A percentile compares a stretch with the other conserved stretches of the same genome.
phyloP scores from a whole-genome alignment of 1,140 invertebrate species.

The Caenorhabditis latens region DNA sequence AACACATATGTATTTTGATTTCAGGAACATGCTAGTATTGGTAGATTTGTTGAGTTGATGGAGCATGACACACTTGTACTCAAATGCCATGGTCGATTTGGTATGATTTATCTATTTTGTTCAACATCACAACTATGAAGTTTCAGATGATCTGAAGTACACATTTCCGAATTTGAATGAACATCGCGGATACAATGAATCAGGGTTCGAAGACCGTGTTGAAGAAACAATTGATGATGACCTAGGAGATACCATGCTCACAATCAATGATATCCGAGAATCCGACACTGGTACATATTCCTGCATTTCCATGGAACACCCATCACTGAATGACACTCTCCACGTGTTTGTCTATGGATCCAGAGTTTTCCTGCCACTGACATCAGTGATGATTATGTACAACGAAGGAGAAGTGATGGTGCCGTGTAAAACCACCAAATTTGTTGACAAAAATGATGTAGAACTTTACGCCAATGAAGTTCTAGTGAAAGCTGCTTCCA shows the following conservation, averaged over 20 bases:
- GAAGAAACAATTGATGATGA: background rate
- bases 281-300: conserved; percentile 16
- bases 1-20: background rate
- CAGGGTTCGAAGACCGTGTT: background rate
- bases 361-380: background rate
- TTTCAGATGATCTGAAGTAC: conserved; percentile 6
- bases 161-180: background rate
- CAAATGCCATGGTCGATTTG: background rate
- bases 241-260: background rate
- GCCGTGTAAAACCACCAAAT: conserved; percentile 14
- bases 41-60: conserved; percentile 5
- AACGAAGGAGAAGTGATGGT: conserved; percentile 3
- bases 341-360: background rate
- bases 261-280: conserved; percentile 9
- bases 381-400: background rate
- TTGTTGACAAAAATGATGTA: background rate
- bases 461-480: background rate
- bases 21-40: conserved; percentile 26
- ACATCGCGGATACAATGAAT: background rate
- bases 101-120: background rate
- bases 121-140: too few species aligned
- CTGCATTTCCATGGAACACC: background rate
- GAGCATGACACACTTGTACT: background rate
- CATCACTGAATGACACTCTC: conserved; percentile 1
- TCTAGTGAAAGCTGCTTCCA: background rate